Percentiles rank a stretch among this genome's conserved stretches.
Evolutionary conservation across 2,113 vertebrate species (phyloP).

Genomic region (Tragelaphus buxtoni): DNA sequence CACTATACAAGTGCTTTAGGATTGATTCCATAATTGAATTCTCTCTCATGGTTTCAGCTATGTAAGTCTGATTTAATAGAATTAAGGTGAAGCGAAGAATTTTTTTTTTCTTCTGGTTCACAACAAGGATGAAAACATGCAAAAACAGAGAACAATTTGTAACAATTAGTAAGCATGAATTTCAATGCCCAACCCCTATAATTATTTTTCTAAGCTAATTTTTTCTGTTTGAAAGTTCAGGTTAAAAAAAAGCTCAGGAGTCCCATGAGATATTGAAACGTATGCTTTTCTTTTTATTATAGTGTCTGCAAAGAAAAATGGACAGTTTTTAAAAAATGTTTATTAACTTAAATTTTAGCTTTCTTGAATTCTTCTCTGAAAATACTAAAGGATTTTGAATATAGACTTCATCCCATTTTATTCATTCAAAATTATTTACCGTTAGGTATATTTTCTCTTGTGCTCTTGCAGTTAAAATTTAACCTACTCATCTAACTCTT

Average conservation of each 20-base stretch:
- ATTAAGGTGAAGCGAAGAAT: not conserved
- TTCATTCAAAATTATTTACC: not conserved
- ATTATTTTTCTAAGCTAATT: constrained; percentile 14
- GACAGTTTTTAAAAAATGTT: not conserved
- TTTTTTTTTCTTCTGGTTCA: not conserved
- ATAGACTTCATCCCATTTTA: not conserved
- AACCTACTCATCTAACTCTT: not conserved
- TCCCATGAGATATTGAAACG: not conserved
- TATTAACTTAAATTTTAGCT: constrained; percentile 22
- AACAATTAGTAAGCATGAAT: not conserved
- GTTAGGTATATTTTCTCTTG: not conserved
- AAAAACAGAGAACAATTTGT: not conserved
- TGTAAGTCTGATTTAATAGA: not conserved
- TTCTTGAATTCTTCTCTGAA: not conserved
- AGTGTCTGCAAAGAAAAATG: not conserved
- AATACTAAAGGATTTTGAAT: not conserved
- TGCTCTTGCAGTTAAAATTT: constrained; percentile 2
- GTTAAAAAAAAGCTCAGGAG: not conserved
- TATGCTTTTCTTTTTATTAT: not conserved
- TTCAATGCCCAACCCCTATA: not conserved
- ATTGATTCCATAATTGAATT: not conserved
- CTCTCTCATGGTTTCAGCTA: not conserved
- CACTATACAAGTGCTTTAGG: not conserved
- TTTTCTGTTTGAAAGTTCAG: not conserved
- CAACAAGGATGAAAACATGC: not conserved